Percentiles rank a stretch among this genome's conserved stretches.
phyloP scores from a whole-genome alignment of 2,797 vertebrate species.

The Novumbra hubbsi region DNA sequence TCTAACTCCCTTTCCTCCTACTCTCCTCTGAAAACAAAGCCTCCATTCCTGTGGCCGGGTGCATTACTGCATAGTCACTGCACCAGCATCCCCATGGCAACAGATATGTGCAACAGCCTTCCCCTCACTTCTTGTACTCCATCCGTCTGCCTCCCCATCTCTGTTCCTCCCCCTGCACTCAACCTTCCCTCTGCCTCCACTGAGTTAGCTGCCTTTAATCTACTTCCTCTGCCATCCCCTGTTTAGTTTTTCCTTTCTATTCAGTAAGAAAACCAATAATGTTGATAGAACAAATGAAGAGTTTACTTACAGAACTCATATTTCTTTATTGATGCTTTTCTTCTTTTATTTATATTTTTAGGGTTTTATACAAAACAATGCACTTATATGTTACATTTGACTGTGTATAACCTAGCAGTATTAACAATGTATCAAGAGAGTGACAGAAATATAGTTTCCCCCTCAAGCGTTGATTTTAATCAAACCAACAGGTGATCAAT shows the following conservation, averaged over 20 bases:
- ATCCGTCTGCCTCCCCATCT: neutral
- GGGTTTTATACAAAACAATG: too few species aligned
- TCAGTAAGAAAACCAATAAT: slow-evolving; percentile 47
- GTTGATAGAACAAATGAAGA: slow-evolving; percentile 16
- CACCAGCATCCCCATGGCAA: slow-evolving; percentile 79
- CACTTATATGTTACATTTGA: too few species aligned
- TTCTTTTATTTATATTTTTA: too few species aligned
- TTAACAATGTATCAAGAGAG: too few species aligned
- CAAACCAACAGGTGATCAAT: too few species aligned
- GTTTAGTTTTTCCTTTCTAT: slow-evolving; percentile 8
- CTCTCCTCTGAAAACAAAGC: slow-evolving; percentile 68
- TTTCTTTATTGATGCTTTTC: too few species aligned
- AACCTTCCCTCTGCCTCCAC: neutral
- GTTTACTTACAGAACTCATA: too few species aligned
- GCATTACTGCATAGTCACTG: slow-evolving; percentile 76
- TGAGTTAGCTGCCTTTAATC: slow-evolving; percentile 17
- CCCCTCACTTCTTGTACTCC: neutral
- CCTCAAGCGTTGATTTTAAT: too few species aligned
- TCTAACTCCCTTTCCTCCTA: neutral
- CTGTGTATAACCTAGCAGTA: too few species aligned
- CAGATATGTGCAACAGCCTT: slow-evolving; percentile 71
- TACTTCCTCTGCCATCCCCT: too few species aligned
- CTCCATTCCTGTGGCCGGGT: slow-evolving; percentile 59
- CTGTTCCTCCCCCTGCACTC: neutral
- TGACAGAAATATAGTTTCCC: too few species aligned